Conservation (phyloP, 2,113 vertebrate species). For the Cyanistes caeruleus region DNA sequence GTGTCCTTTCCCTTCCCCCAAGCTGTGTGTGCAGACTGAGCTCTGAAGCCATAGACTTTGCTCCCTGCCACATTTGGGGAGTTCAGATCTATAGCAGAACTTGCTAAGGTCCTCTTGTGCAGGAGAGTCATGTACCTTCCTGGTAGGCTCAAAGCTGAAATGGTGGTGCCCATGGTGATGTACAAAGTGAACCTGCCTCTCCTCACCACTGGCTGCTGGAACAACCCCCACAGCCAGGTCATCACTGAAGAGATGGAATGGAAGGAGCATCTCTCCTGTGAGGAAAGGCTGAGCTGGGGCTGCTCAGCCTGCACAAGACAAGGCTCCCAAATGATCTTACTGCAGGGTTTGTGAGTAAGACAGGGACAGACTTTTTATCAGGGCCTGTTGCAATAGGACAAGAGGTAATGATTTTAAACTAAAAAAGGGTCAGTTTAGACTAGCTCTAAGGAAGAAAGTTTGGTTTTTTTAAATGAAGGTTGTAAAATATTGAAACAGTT, state of each 20-base stretch:
- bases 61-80: background rate
- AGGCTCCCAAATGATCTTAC: background rate
- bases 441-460: background rate
- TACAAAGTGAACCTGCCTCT: background rate
- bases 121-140: background rate
- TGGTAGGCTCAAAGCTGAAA: background rate
- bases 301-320: background rate
- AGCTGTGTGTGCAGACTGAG: background rate
- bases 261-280: background rate
- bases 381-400: background rate
- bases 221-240: background rate
- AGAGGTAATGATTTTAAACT: background rate
- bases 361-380: background rate
- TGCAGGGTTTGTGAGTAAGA: background rate
- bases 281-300: background rate
- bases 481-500: background rate
- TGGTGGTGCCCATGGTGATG: background rate
- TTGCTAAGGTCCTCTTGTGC: background rate
- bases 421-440: background rate
- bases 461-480: background rate
- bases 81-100: background rate
- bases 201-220: background rate
- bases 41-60: background rate
- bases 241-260: background rate
- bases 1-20: background rate